Evolutionary conservation across 2,797 vertebrate genomes (phyloP), one percentile per base, ranked within the genome.

Genomic region (Brachyalestes nurse): DNA sequence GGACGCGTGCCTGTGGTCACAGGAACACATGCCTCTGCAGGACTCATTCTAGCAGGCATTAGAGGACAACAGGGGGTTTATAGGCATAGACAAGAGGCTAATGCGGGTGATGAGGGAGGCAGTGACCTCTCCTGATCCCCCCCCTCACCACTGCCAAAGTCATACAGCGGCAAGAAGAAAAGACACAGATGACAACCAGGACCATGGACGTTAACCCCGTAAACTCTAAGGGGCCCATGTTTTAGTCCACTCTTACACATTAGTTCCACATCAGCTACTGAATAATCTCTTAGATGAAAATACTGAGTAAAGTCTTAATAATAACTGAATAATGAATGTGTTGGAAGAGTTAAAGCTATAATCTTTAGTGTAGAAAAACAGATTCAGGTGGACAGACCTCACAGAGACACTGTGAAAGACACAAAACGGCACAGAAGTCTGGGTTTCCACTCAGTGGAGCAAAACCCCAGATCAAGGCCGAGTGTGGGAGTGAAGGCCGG

Each of bases 381-480:
- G 61, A 64, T 17, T 7, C 61, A 64, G 61, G 61, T 64, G 28
- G 61, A 64, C 61, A 64, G 61, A 64, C 61, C 61, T 64, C 61
- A 64, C 61, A 64, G 61, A 0, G 6, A 34, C 28, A 25, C 60
- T 16, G 60, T 34, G 60, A 64, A 64, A 34, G 34, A 34, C 34
- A 28, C 60, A 28, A 10, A 28, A 62, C 6, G 13, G 38, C 28
- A 64, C 61, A 38, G 61, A 17, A 64, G 60, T 64, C 61, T 64
- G 61, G 17, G 6, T 64, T 64, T 64, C 28, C 5, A 28, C 13
- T 64, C 61, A 34, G 28, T 13, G 6, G 16, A 38, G 17, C 17
- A 34, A 64, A 14, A 34, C 14, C 61, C 28, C 61, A 64, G 61
- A 64, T 64, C 25, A 64, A 64, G 61, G 28, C 16, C 17, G 28